Conservation (phyloP, 2,888 invertebrate genomes). For the Epinotia nisella region DNA sequence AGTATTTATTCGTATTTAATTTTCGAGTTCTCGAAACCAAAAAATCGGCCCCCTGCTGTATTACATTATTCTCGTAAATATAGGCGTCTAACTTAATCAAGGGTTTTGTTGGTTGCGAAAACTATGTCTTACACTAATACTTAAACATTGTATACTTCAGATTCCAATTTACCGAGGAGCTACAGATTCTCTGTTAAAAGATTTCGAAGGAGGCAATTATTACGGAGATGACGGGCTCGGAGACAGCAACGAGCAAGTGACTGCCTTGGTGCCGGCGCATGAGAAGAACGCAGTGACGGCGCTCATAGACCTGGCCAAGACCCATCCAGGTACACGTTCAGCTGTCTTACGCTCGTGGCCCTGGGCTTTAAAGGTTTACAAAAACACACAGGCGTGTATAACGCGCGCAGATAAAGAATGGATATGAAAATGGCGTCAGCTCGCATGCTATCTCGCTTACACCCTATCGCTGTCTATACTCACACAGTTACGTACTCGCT, state of each 20-base stretch:
- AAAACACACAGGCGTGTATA: no score
- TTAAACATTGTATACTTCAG: conserved; percentile 66
- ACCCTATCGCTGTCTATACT: no score
- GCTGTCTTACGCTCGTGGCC: background rate
- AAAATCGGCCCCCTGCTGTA: background rate
- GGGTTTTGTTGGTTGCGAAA: background rate
- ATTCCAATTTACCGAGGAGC: conserved; percentile 89
- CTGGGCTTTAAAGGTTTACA: no score
- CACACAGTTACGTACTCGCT: no score
- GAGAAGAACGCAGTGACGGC: conserved; percentile 85
- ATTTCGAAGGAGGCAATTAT: conserved; percentile 61
- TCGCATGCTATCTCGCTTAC: no score
- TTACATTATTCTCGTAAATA: background rate
- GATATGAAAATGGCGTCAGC: no score
- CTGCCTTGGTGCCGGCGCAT: conserved; percentile 74
- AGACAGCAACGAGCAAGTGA: conserved; percentile 79
- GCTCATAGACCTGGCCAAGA: conserved; percentile 84
- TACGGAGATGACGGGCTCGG: conserved; percentile 90
- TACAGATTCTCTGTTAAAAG: conserved; percentile 73
- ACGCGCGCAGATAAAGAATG: no score
- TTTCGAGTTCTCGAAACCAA: no score
- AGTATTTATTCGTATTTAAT: no score
- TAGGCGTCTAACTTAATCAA: background rate
- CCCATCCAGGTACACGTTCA: conserved; percentile 73
- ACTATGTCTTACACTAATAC: background rate